Evolutionary conservation across 2,113 vertebrate species (phyloP), one percentile per base, ranked within the genome.

Genomic region (Mormyrus iriodes): DNA sequence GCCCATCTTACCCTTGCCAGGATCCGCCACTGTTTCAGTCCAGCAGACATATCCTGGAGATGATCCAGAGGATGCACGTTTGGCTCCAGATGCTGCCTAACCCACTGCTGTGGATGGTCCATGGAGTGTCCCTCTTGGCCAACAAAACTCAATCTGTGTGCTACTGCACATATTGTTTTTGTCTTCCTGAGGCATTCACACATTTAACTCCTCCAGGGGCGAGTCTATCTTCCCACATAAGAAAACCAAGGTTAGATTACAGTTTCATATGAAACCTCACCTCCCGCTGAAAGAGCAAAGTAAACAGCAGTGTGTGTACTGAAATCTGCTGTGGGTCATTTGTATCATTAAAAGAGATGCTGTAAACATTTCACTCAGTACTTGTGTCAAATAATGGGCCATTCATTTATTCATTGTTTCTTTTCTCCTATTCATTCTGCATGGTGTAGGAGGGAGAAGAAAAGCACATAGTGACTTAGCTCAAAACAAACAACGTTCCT

Each of bases 181-280:
- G n/a, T 69, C 61, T 31, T 69, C 27, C 73, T 15, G 15, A 76
- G 35, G 73, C 17, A 15, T 42, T 79, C 73, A 7, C 73, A 79
- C 35, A 79, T 79, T 79, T 79, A 19, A 79, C 73, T 79, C 35
- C 35, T 42, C 73, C 35, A 2, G 73, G 15, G 73, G 73, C 2
- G 17, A 79, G 73, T 19, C 73, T 79, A 3, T 19, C 73, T 79
- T 79, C 73, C 73, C 73, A 39, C 73, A 79, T 35, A 39, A 79
- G 61, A 42, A 79, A 10, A 79, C 73, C 73, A 79, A 79, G 35
- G 73, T 79, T 79, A 79, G 73, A 79, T 79, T 79, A 42, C 73
- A 79, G 35, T 8, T 79, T 17, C 35, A 42, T 13, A 31, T 42
- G 19, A 79, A 79, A 42, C 73, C 73, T 79, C 73, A 35, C 31